Percentiles rank a stretch among this genome's conserved stretches.
phyloP scores from a whole-genome alignment of 30 jellyfish, hydroid and myxozoan species.

The Hydra vulgaris region DNA sequence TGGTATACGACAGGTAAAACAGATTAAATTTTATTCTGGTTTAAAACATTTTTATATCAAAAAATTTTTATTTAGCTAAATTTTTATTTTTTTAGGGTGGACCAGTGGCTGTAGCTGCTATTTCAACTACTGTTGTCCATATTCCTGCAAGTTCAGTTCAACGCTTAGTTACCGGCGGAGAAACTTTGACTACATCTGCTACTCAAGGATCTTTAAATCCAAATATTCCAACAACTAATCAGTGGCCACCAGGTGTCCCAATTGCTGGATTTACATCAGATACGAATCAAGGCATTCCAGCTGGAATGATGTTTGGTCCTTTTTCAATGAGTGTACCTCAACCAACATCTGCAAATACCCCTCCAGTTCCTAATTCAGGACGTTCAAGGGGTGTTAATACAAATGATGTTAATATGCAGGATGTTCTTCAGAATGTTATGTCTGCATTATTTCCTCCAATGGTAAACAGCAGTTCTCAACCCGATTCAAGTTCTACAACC shows the following conservation, averaged over 20 bases:
- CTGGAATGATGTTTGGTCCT: constrained; percentile 10
- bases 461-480: constrained; percentile 25
- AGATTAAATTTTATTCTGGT: not conserved
- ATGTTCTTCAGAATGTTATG: constrained; percentile 7
- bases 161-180: not conserved
- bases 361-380: not conserved
- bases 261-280: not conserved
- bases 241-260: constrained; percentile 23
- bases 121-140: constrained; percentile 76
- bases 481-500: constrained; percentile 24
- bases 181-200: constrained; percentile 19
- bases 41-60: not conserved
- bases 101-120: constrained; percentile 26
- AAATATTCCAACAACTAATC: constrained; percentile 6
- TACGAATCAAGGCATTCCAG: not conserved
- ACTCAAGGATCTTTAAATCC: constrained; percentile 12
- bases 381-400: not conserved
- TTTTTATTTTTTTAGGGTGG: not conserved
- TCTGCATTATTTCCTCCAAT: constrained; percentile 22
- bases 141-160: constrained; percentile 44
- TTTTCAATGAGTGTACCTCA: not conserved
- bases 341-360: not conserved
- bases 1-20: not conserved
- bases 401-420: not conserved
- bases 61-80: not conserved